These are phyloP conservation scores for Mythimna loreyi DNA, from an alignment of 2,888 invertebrate species.

Conservation along the genomic window DNA sequence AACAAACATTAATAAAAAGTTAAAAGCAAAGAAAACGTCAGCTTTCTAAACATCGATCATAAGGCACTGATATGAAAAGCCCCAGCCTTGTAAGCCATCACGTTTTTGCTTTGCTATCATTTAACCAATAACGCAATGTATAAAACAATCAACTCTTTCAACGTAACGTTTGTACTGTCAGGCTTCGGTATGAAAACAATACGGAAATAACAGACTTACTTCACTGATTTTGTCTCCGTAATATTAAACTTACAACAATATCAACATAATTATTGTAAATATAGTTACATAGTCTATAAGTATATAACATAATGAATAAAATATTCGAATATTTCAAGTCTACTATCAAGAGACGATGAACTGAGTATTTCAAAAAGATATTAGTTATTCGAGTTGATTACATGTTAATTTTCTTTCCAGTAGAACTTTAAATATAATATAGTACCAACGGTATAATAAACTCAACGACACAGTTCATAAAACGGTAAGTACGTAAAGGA, in stretches of 20 bases:
- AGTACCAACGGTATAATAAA: constrained; percentile 52
- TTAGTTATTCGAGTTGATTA: constrained; percentile 47
- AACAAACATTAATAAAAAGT: constrained; percentile 45
- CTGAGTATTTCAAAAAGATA: constrained; percentile 61
- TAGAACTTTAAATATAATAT: constrained; percentile 37
- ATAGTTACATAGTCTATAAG: constrained; percentile 65
- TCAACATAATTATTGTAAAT: constrained; percentile 51
- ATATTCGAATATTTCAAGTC: constrained; percentile 46
- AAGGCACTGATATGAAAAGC: constrained; percentile 78
- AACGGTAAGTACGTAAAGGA: constrained; percentile 62
- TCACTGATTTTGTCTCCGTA: constrained; percentile 59
- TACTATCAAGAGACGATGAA: constrained; percentile 25
- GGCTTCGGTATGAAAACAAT: constrained; percentile 54
- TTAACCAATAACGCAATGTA: constrained; percentile 35
- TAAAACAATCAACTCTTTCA: constrained; percentile 37
- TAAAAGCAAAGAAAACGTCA: constrained; percentile 46
- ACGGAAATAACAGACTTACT: constrained; percentile 43
- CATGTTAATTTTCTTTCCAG: constrained; percentile 40
- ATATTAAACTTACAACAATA: constrained; percentile 65
- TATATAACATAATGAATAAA: constrained; percentile 51
- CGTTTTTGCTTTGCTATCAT: constrained; percentile 38
- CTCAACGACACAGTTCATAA: constrained; percentile 28
- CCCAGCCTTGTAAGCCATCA: constrained; percentile 47
- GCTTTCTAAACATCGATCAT: constrained; percentile 67
- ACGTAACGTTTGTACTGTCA: constrained; percentile 69